Evolutionary conservation across 23 tunicate species (phyloP).

Genomic region (Clavelina lepadiformis): DNA sequence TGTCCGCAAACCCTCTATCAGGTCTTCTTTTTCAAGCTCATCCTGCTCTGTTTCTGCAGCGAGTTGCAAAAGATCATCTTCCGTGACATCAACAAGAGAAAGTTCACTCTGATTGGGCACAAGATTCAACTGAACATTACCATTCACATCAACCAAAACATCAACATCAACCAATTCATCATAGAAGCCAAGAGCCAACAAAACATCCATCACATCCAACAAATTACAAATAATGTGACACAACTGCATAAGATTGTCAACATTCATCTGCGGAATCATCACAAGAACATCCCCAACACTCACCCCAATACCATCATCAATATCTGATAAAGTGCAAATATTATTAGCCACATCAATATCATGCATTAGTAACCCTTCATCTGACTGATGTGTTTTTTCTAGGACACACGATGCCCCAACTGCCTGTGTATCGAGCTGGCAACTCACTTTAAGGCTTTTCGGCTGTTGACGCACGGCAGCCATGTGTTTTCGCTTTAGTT

Average conservation of each 20-base stretch:
- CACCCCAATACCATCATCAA: slow-evolving; percentile 3
- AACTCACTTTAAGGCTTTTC: slow-evolving; percentile 80
- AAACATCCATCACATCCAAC: slow-evolving; percentile 10
- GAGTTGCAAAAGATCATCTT: slow-evolving; percentile 60
- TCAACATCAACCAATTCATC: slow-evolving; percentile 9
- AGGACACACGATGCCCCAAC: no score
- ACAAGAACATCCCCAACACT: slow-evolving; percentile 8
- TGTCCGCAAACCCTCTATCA: slow-evolving; percentile 55
- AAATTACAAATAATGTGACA: slow-evolving; percentile 26
- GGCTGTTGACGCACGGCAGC: slow-evolving; percentile 89
- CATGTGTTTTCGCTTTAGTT: slow-evolving; percentile 75
- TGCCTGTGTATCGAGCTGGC: no score
- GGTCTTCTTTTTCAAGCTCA: slow-evolving; percentile 50
- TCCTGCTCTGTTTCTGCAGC: slow-evolving; percentile 80
- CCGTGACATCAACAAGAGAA: slow-evolving; percentile 54
- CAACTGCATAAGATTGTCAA: slow-evolving; percentile 2
- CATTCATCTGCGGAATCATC: slow-evolving; percentile 22
- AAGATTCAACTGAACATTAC: not conserved
- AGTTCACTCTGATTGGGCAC: not conserved
- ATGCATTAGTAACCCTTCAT: not conserved
- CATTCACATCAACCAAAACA: slow-evolving; percentile 4
- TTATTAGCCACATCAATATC: not conserved
- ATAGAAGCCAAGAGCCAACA: slow-evolving; percentile 30
- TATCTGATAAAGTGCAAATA: not conserved
- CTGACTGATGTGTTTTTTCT: not conserved